phyloP scores from a whole-genome alignment of 1,140 invertebrate species.

The Pseudachorutes palmiensis region DNA sequence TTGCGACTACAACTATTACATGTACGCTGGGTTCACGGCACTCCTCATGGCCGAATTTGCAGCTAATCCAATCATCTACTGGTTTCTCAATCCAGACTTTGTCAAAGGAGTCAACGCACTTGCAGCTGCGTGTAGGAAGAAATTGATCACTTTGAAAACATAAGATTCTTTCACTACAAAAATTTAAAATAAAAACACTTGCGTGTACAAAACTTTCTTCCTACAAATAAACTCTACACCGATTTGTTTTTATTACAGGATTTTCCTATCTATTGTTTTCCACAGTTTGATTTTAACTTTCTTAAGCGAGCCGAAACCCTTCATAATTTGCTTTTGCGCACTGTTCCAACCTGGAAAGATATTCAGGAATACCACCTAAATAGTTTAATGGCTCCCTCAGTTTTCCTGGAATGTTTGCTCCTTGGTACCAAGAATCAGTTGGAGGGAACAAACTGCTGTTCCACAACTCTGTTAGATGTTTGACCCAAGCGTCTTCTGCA shows the following conservation, averaged over 20 bases:
- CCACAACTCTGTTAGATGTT: neutral
- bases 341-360: neutral
- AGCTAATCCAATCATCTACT: neutral
- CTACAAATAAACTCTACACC: too few species aligned
- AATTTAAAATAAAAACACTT: too few species aligned
- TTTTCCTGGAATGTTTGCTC: conserved; percentile 17
- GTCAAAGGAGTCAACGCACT: neutral
- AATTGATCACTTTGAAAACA: too few species aligned
- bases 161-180: too few species aligned
- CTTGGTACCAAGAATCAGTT: conserved; percentile 14
- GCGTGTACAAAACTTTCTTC: too few species aligned
- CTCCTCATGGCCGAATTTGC: neutral
- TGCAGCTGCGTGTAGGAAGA: too few species aligned
- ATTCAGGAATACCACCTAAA: conserved; percentile 5
- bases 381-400: conserved; percentile 9
- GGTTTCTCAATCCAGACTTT: neutral
- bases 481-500: conserved; percentile 6
- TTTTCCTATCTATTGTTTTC: too few species aligned
- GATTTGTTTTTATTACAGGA: too few species aligned
- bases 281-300: neutral
- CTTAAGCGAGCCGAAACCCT: neutral
- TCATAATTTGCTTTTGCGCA: neutral
- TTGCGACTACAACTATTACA: neutral
- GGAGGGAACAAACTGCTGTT: neutral
- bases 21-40: neutral